Conservation (phyloP, 2,113 vertebrate species). For the Brachirus orientalis region DNA sequence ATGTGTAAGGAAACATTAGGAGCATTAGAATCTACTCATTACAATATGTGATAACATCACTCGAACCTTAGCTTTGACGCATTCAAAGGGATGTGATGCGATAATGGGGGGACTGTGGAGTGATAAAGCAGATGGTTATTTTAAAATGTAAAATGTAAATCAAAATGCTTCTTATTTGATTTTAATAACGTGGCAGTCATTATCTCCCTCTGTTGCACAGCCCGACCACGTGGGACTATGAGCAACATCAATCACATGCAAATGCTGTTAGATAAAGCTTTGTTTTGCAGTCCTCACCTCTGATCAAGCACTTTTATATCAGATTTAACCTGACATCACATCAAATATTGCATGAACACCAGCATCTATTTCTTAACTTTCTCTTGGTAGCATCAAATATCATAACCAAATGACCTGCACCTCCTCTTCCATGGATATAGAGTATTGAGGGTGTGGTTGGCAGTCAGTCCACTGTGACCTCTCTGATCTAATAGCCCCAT, state of each 20-base stretch:
- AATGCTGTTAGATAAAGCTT: constrained; percentile 43
- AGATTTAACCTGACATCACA: constrained; percentile 31
- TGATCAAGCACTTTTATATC: constrained; percentile 23
- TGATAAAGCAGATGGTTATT: not conserved
- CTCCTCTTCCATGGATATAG: constrained; percentile 16
- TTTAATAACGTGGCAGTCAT: constrained; percentile 43
- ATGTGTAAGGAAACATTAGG: constrained; percentile 10
- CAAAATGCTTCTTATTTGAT: constrained; percentile 19
- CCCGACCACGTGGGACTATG: constrained; percentile 42
- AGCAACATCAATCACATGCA: constrained; percentile 53
- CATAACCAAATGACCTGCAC: constrained; percentile 12
- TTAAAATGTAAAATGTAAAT: not conserved
- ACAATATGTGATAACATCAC: constrained; percentile 6
- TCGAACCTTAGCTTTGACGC: constrained; percentile 10
- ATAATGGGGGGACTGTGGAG: not conserved
- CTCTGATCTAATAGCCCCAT: constrained; percentile 43
- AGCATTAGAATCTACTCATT: constrained; percentile 11
- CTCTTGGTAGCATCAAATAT: constrained; percentile 17
- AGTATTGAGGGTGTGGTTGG: not conserved
- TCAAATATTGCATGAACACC: constrained; percentile 1
- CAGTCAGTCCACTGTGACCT: not conserved
- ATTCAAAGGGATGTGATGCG: not conserved
- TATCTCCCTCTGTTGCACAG: constrained; percentile 14
- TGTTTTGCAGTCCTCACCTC: constrained; percentile 35
- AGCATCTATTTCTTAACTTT: not conserved